phyloP scores from a whole-genome alignment of 2,113 vertebrate species.

The Oncorhynchus keta region DNA sequence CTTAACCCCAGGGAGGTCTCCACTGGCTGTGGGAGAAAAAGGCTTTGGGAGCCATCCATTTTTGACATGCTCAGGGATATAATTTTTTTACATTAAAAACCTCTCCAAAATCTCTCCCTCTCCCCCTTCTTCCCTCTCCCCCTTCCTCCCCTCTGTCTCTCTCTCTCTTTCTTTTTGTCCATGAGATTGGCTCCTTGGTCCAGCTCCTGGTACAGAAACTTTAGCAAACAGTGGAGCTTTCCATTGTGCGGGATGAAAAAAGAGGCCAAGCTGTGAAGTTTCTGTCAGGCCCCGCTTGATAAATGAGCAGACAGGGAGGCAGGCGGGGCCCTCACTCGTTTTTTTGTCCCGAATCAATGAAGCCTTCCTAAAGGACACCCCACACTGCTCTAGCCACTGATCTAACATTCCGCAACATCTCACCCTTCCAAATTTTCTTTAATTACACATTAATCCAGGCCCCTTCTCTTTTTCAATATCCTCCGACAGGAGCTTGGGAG shows the following conservation, averaged over 20 bases:
- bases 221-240: slow-evolving; percentile 95
- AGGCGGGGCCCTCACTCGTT: slow-evolving; percentile 83
- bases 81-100: slow-evolving; percentile 35
- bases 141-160: slow-evolving; percentile 8
- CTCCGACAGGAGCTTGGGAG: slow-evolving; percentile 78
- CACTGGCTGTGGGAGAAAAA: slow-evolving; percentile 22
- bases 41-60: slow-evolving; percentile 45
- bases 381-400: slow-evolving; percentile 99
- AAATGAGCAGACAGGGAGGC: slow-evolving; percentile 99
- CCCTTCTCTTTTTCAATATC: slow-evolving; percentile 96
- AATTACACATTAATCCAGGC: slow-evolving; percentile 98
- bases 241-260: slow-evolving; percentile 85
- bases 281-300: slow-evolving; percentile 94
- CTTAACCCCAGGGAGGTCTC: slow-evolving; percentile 21
- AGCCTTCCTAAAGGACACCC: slow-evolving; percentile 99
- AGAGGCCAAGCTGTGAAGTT: slow-evolving; percentile 89
- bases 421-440: slow-evolving; percentile 98
- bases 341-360: slow-evolving; percentile 99
- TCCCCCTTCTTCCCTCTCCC: slow-evolving; percentile 38
- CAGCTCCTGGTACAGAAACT: slow-evolving; percentile 90
- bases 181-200: slow-evolving; percentile 78
- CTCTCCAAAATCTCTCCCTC: slow-evolving; percentile 32
- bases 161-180: slow-evolving; percentile 65
- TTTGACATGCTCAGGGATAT: slow-evolving; percentile 54
- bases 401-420: slow-evolving; percentile 99